Conservation (phyloP, 1,140 invertebrate species). For the Solenopsis fugax region DNA sequence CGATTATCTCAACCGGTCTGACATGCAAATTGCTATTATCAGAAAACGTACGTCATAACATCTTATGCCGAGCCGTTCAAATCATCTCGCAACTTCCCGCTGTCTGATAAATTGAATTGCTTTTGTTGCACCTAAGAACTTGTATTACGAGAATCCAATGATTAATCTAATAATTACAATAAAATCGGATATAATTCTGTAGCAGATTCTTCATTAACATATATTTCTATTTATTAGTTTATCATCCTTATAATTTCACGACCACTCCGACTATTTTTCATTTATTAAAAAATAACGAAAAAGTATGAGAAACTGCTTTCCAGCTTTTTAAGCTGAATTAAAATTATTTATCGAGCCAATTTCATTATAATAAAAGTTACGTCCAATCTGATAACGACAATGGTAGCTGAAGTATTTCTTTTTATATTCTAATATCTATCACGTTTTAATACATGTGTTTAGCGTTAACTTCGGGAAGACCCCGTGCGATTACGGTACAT, state of each 20-base stretch:
- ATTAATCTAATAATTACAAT: neutral
- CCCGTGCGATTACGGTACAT: constrained; percentile 4
- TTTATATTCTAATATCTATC: neutral
- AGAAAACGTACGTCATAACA: constrained; percentile 12
- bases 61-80: neutral
- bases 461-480: constrained; percentile 3
- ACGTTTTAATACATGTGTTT: constrained; percentile 18
- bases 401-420: neutral
- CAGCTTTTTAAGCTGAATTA: neutral
- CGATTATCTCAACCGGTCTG: constrained; percentile 8
- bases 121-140: neutral
- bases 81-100: neutral
- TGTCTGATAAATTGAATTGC: neutral
- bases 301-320: neutral
- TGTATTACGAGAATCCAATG: neutral
- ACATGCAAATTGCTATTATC: constrained; percentile 2
- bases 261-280: neutral
- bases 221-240: neutral
- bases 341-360: neutral
- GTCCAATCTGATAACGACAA: neutral
- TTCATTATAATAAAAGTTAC: neutral
- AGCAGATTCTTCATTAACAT: neutral
- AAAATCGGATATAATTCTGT: neutral
- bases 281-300: neutral
- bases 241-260: neutral